Conservation (phyloP, 2,888 invertebrate species). For the Fragum sueziense region DNA sequence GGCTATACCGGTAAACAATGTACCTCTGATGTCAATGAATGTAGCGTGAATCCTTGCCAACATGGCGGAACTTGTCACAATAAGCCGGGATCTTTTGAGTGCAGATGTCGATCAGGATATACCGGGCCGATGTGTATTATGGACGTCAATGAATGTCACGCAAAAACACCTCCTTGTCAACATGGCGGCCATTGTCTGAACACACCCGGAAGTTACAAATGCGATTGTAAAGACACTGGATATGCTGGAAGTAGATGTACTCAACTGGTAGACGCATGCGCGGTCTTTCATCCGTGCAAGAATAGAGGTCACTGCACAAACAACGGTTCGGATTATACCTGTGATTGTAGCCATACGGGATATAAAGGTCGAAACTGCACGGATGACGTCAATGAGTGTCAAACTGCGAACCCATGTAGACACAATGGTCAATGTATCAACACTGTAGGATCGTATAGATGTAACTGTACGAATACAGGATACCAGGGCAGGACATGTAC, state of each 20-base stretch:
- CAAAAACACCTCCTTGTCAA: neutral
- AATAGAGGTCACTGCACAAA: neutral
- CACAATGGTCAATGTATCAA: conserved; percentile 95
- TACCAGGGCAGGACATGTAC: conserved; percentile 50
- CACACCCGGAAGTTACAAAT: neutral
- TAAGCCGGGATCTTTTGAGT: conserved; percentile 49
- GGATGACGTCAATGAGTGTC: neutral
- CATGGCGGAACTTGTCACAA: conserved; percentile 32
- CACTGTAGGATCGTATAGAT: conserved; percentile 69
- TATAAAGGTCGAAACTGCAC: neutral
- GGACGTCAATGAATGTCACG: neutral
- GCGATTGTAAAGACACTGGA: conserved; percentile 12
- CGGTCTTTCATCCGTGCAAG: conserved; percentile 83
- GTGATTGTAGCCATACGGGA: conserved; percentile 3
- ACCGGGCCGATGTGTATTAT: neutral
- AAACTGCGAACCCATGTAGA: conserved; percentile 86
- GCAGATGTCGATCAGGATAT: conserved; percentile 41
- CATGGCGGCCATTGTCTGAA: neutral
- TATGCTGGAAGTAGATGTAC: conserved; percentile 37
- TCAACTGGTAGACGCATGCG: conserved; percentile 89
- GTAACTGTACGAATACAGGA: conserved; percentile 62
- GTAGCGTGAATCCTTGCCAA: conserved; percentile 13
- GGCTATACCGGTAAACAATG: conserved; percentile 18
- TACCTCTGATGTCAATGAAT: conserved; percentile 52
- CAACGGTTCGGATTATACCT: neutral